These are phyloP conservation scores for Leptopterna dolabrata DNA, from an alignment of 2,888 invertebrate species.

Conservation along the genomic window DNA sequence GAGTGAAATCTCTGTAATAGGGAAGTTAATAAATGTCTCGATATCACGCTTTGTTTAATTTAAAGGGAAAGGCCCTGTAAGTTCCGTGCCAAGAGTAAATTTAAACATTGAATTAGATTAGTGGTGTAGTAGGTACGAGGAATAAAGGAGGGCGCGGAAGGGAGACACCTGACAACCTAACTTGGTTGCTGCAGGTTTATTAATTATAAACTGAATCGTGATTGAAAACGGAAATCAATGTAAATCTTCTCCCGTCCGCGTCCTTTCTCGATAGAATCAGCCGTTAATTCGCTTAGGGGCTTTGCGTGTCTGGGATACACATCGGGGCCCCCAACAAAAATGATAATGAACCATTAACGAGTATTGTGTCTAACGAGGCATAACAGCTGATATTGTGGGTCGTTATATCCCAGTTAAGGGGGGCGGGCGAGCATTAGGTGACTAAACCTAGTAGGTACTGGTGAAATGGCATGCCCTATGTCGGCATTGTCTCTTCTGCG, in stretches of 20 bases:
- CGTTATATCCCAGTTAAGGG: background rate
- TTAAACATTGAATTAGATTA: background rate
- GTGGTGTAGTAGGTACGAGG: background rate
- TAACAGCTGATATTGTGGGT: slow-evolving; percentile 46
- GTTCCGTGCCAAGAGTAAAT: background rate
- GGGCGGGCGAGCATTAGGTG: slow-evolving; percentile 8
- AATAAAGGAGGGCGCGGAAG: background rate
- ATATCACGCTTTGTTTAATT: background rate
- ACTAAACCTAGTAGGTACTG: slow-evolving; percentile 36
- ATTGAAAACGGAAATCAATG: slow-evolving; percentile 46
- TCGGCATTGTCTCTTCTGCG: background rate
- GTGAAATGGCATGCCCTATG: background rate
- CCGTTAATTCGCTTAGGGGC: slow-evolving; percentile 50
- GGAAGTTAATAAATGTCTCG: background rate
- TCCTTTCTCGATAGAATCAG: slow-evolving; percentile 18
- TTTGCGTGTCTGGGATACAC: slow-evolving; percentile 29
- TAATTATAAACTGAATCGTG: slow-evolving; percentile 16
- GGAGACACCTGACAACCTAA: background rate
- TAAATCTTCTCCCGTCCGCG: background rate
- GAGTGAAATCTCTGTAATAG: background rate
- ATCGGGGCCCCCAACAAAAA: background rate
- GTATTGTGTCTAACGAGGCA: slow-evolving; percentile 43
- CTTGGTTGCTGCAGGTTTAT: background rate
- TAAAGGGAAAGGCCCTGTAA: background rate
- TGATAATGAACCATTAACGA: slow-evolving; percentile 52